Conservation (phyloP, 2,888 invertebrate genomes). For the Rhingia campestris region DNA sequence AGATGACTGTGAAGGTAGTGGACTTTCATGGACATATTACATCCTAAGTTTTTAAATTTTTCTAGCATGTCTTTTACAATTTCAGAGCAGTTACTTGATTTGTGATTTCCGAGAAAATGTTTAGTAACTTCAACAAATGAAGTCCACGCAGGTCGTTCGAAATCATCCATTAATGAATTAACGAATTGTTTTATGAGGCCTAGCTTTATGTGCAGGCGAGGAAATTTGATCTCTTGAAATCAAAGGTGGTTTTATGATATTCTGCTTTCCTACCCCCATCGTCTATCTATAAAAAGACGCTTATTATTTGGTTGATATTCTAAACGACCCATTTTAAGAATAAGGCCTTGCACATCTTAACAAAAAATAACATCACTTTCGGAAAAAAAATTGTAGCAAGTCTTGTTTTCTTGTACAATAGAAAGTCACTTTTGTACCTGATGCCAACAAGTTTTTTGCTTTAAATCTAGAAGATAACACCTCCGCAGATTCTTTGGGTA, state of each 20-base stretch:
- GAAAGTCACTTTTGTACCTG: neutral
- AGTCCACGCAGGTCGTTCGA: slow-evolving; percentile 29
- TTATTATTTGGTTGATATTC: neutral
- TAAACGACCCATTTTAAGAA: neutral
- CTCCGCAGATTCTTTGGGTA: too few relatives aligned
- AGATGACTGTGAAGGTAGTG: slow-evolving; percentile 15
- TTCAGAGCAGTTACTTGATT: slow-evolving; percentile 14
- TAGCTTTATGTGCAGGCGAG: slow-evolving; percentile 10
- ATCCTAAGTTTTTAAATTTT: neutral
- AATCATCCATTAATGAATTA: neutral
- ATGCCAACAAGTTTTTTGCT: neutral
- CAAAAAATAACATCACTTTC: neutral
- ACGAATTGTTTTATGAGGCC: slow-evolving; percentile 4
- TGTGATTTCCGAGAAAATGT: slow-evolving; percentile 38
- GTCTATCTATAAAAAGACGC: neutral
- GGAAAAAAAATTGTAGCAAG: neutral
- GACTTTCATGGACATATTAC: slow-evolving; percentile 8
- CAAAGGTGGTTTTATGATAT: neutral
- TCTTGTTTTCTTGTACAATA: neutral
- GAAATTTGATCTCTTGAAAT: slow-evolving; percentile 2
- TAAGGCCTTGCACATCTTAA: neutral
- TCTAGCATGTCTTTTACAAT: slow-evolving; percentile 16
- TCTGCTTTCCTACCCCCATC: neutral
- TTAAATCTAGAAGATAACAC: neutral
- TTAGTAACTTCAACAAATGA: slow-evolving; percentile 27